Conservation (phyloP, 2,888 invertebrate genomes). For the Tipula confusa region DNA sequence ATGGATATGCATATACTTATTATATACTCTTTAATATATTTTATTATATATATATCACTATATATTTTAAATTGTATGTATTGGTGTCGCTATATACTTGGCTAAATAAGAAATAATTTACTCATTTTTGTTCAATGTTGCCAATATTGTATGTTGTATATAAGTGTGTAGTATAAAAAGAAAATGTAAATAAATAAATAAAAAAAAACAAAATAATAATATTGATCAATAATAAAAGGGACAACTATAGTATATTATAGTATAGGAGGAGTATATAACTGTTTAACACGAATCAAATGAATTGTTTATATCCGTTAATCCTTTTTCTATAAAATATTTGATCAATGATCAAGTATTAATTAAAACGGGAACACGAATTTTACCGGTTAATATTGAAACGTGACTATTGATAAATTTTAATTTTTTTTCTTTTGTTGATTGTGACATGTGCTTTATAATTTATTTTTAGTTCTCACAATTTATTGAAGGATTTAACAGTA, state of each 20-base stretch:
- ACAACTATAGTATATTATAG: neutral
- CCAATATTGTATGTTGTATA: neutral
- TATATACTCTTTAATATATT: neutral
- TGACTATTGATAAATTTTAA: neutral
- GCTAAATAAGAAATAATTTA: neutral
- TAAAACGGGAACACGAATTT: too few species aligned
- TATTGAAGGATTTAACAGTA: neutral
- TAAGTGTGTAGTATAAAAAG: neutral
- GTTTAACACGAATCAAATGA: neutral
- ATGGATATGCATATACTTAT: neutral
- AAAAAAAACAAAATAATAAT: neutral
- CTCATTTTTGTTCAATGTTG: neutral
- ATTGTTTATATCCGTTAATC: neutral
- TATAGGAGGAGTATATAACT: too few species aligned
- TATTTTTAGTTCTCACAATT: neutral
- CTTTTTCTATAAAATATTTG: neutral
- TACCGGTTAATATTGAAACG: neutral
- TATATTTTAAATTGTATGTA: neutral
- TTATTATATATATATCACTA: neutral
- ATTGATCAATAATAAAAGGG: slow-evolving; percentile 9
- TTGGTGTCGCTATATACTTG: neutral
- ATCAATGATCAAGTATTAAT: neutral
- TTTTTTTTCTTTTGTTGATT: neutral
- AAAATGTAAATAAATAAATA: neutral
- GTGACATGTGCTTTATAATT: neutral